Evolutionary conservation across 2,888 invertebrate genomes (phyloP).

Genomic region (Geotrupes spiniger): DNA sequence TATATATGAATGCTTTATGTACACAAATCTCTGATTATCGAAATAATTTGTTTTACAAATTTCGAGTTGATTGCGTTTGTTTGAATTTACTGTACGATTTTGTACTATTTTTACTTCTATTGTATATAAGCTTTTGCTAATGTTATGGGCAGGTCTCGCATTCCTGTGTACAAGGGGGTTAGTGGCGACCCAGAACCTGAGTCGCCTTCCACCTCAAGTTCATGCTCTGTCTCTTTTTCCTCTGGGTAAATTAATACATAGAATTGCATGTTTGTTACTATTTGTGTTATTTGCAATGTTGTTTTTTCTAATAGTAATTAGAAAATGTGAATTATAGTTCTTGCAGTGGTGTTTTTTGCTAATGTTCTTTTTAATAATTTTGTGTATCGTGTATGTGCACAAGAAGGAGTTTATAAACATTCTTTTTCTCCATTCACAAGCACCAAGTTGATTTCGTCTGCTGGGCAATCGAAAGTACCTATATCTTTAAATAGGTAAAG

Average conservation of each 20-base stretch:
- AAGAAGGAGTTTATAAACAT: not conserved
- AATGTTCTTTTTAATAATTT: not conserved
- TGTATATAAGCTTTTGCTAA: too few species aligned
- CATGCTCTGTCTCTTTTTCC: constrained; percentile 51
- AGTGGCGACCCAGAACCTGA: constrained; percentile 47
- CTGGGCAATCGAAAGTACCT: constrained; percentile 47
- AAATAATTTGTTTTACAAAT: too few species aligned
- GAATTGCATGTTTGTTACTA: constrained; percentile 32
- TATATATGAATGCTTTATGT: too few species aligned
- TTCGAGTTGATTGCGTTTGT: too few species aligned
- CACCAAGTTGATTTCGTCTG: constrained; percentile 45
- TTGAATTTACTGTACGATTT: too few species aligned
- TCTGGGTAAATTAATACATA: constrained; percentile 47
- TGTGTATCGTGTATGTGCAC: not conserved
- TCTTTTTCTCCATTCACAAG: constrained; percentile 34
- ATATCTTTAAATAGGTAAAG: constrained; percentile 25
- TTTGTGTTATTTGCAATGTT: constrained; percentile 14
- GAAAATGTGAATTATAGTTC: not conserved
- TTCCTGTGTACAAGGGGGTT: constrained; percentile 67
- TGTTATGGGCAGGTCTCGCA: constrained; percentile 56
- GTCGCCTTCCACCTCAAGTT: constrained; percentile 50
- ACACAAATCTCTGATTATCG: too few species aligned
- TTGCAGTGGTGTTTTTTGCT: not conserved
- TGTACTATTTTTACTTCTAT: too few species aligned
- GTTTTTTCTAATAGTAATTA: not conserved